Evolutionary conservation across 2,113 vertebrate species (phyloP).

Genomic region (Nycticebus coucang): DNA sequence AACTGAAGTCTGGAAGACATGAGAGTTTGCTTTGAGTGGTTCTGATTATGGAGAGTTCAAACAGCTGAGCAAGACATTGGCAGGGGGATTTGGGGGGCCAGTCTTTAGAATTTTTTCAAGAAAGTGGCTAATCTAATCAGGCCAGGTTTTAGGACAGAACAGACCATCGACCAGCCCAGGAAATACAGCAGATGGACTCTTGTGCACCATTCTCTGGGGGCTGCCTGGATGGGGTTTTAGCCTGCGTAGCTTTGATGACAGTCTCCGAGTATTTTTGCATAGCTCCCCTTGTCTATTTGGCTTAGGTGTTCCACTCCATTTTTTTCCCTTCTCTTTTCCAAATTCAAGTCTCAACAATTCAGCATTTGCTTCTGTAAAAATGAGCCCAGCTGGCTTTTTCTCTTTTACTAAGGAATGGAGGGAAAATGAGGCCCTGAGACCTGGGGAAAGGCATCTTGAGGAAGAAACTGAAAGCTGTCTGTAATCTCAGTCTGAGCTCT

Average conservation of each 20-base stretch:
- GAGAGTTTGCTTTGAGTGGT: not conserved
- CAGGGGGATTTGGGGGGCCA: not conserved
- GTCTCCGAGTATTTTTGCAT: not conserved
- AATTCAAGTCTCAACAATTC: not conserved
- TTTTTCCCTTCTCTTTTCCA: not conserved
- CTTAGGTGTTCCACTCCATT: not conserved
- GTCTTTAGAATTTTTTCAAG: not conserved
- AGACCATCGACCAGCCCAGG: constrained; percentile 55
- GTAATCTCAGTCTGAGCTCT: not conserved
- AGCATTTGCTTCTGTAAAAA: rapidly evolving
- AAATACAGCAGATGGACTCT: not conserved
- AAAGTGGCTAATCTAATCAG: constrained; percentile 26
- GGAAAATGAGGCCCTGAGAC: not conserved
- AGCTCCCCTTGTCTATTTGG: not conserved
- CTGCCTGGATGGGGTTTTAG: constrained; percentile 18
- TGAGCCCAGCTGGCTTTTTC: not conserved
- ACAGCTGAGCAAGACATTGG: not conserved
- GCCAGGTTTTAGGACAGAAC: constrained; percentile 56
- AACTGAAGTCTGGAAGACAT: not conserved
- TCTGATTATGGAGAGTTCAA: not conserved
- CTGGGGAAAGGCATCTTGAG: not conserved
- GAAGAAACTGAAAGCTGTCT: not conserved
- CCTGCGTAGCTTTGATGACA: constrained; percentile 45
- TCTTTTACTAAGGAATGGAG: not conserved
- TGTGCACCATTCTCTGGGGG: not conserved